Evolutionary conservation across 1,140 invertebrate genomes (phyloP).

Genomic region (Micrasema minimum): DNA sequence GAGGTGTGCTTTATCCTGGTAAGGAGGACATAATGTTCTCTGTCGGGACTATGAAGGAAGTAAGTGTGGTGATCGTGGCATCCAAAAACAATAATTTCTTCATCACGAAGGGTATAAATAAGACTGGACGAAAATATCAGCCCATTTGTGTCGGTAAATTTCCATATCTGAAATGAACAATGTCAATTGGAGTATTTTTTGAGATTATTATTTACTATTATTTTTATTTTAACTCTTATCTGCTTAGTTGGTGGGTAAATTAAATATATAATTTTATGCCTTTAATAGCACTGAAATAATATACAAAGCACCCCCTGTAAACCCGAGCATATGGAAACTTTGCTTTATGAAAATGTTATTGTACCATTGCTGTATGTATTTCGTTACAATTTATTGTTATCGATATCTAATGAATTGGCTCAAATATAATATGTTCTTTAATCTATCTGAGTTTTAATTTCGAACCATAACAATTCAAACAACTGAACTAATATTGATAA

Average conservation of each 20-base stretch:
- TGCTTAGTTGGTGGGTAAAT: not conserved
- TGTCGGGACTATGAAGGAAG: constrained; percentile 67
- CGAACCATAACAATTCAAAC: not conserved
- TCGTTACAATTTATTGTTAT: constrained; percentile 22
- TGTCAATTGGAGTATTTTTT: not conserved
- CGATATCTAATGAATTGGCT: constrained; percentile 28
- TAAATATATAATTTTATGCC: constrained; percentile 9
- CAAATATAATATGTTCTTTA: constrained; percentile 39
- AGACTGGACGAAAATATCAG: constrained; percentile 76
- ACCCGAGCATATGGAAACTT: constrained; percentile 17
- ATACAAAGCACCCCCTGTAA: constrained; percentile 25
- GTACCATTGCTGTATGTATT: constrained; percentile 17
- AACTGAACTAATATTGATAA: not conserved
- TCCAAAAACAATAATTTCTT: constrained; percentile 66
- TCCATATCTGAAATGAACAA: constrained; percentile 71
- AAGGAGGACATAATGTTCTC: constrained; percentile 59
- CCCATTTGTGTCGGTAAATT: constrained; percentile 65
- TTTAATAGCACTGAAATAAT: constrained; percentile 9
- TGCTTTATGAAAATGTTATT: constrained; percentile 4
- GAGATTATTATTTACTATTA: constrained; percentile 17
- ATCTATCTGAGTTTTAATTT: constrained; percentile 4
- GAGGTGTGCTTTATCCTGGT: constrained; percentile 64
- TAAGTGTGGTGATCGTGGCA: constrained; percentile 74
- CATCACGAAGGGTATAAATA: constrained; percentile 55
- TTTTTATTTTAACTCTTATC: not conserved